Evolutionary conservation across 2,797 vertebrate species (phyloP).

Genomic region (Florisuga fusca): DNA sequence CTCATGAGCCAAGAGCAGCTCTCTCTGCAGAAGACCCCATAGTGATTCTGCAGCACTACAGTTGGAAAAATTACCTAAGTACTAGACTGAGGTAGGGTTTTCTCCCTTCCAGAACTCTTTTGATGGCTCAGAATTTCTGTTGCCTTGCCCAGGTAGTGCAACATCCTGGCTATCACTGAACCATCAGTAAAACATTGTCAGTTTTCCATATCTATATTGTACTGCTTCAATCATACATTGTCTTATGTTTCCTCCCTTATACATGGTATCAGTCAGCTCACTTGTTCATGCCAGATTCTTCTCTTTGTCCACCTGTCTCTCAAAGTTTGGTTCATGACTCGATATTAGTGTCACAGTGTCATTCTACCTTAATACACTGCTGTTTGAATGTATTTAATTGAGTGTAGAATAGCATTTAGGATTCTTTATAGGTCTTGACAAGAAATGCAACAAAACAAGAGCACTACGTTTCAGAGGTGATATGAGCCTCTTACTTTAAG

Average conservation of each 20-base stretch:
- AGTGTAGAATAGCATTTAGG: background rate
- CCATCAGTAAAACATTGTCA: background rate
- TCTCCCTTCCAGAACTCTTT: background rate
- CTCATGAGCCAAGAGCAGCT: background rate
- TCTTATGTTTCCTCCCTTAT: background rate
- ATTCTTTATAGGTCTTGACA: background rate
- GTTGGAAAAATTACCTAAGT: background rate
- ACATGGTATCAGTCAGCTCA: background rate
- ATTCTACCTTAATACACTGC: background rate
- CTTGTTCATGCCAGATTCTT: background rate
- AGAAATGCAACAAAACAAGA: background rate
- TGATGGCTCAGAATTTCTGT: background rate
- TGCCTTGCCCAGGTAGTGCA: background rate
- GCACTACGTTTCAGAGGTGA: background rate
- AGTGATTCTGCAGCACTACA: background rate
- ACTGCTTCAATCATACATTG: background rate
- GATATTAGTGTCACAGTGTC: background rate
- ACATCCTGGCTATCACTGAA: background rate
- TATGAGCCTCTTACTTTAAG: background rate
- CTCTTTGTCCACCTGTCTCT: background rate
- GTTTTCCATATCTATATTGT: background rate
- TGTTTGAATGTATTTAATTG: background rate
- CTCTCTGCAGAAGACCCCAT: background rate
- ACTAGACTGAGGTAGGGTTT: background rate
- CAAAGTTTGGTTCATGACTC: background rate